Base-by-base conservation (phyloP, 2,797 vertebrate species). In the Coccyzus lansbergi region DNA sequence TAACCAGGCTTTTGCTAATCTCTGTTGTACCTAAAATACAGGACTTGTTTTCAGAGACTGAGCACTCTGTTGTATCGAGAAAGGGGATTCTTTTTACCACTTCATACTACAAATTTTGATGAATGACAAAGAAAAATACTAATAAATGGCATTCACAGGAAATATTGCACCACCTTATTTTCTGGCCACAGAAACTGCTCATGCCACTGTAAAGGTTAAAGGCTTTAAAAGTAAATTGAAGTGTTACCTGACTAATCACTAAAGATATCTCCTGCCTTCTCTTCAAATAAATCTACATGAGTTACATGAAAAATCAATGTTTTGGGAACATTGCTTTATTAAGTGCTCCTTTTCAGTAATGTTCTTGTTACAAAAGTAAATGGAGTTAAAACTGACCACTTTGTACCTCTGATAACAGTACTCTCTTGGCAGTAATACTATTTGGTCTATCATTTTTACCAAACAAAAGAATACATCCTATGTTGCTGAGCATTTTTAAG, bases 101-200 rank as follows among this genome's bases (percentile, higher is more conserved):
- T 89, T 70, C 21, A 2, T 36, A 7, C 33, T 48, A 53, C 49
- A 22, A 12, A 55, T 49, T 53, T 64, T 58, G 74, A 65, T 64
- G 79, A 85, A 77, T 31, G 49, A 63, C 36, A 64, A 79, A 82
- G 53, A 58, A 42, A 85, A 83, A 67, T 28, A 36, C 52, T 36
- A 63, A 79, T 65, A 84, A 93, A 83, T 64, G 52, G 13, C n/a
- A 75, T 19, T 81, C 49, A 65, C 55, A 62, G 87, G 85, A 93
- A 90, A 64, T 68, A 36, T 7, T 4, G 0, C 40, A 74, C 28
- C 29, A 20, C 56, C 12, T 52, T 70, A 13, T 79, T 59, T 81
- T 84, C 82, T 94, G 64, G 87, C 75, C 91, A 90, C 87, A 89
- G 75, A 75, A 90, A 77, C 78, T 68, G 46, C 28, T 88, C 48